Evolutionary conservation across 1,140 invertebrate genomes (phyloP).

Genomic region (Vanessa tameamea): DNA sequence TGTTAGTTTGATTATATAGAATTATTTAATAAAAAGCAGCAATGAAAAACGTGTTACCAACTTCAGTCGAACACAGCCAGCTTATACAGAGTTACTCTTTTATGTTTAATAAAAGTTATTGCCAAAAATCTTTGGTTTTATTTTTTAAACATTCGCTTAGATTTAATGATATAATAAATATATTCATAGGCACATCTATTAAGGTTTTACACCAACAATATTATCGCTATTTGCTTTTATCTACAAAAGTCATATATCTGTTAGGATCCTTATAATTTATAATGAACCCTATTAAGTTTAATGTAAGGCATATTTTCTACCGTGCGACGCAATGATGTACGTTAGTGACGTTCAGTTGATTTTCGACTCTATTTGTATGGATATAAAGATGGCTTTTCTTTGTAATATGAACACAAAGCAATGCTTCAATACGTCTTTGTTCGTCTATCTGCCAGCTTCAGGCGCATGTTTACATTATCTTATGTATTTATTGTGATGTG

Average conservation of each 20-base stretch:
- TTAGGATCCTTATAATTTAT: background rate
- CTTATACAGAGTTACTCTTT: too few species aligned
- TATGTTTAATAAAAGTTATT: too few species aligned
- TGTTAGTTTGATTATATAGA: too few species aligned
- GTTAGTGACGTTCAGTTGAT: background rate
- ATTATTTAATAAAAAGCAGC: too few species aligned
- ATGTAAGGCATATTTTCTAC: background rate
- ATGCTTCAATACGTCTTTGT: conserved; percentile 17
- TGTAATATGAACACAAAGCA: background rate
- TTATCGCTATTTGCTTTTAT: conserved; percentile 1
- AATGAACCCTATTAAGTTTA: background rate
- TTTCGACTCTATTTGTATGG: background rate
- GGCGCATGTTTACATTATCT: conserved; percentile 17
- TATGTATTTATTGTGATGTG: conserved; percentile 5
- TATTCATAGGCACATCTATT: background rate
- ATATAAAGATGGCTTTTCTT: background rate
- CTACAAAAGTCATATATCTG: background rate
- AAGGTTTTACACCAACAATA: conserved; percentile 6
- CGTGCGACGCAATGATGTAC: background rate
- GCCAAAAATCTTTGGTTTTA: too few species aligned
- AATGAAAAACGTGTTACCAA: too few species aligned
- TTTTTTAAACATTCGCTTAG: too few species aligned
- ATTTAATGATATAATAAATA: background rate
- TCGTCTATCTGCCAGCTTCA: conserved; percentile 15
- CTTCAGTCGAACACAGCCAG: too few species aligned